Percentiles rank a stretch among this genome's conserved stretches.
Conservation (phyloP, 2,113 vertebrate genomes). For the Dipodomys spectabilis region DNA sequence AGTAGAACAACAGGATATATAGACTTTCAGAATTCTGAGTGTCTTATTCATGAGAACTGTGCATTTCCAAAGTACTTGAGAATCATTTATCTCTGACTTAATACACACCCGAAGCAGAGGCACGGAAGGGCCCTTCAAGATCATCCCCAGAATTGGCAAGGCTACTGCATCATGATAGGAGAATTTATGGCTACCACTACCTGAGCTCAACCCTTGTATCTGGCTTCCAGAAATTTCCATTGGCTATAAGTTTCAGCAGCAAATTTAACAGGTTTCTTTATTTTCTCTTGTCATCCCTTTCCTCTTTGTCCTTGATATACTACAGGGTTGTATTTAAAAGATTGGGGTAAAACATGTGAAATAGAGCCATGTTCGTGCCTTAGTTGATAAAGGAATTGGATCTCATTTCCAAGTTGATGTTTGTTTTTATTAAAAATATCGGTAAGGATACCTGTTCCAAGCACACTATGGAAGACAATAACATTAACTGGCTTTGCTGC, state of each 20-base stretch:
- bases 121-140: slow-evolving; percentile 18
- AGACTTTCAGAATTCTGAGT: not conserved
- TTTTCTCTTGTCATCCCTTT: not conserved
- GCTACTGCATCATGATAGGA: not conserved
- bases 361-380: slow-evolving; percentile 66
- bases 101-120: not conserved
- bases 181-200: not conserved
- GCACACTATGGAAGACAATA: slow-evolving; percentile 82
- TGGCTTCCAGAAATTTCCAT: not conserved
- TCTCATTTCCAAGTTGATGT: slow-evolving; percentile 85
- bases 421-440: slow-evolving; percentile 88
- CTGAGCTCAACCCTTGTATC: not conserved
- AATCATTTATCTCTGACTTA: slow-evolving; percentile 28
- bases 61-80: slow-evolving; percentile 6
- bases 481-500: slow-evolving; percentile 84
- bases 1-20: not conserved
- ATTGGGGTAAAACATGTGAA: slow-evolving; percentile 61
- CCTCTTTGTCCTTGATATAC: slow-evolving; percentile 41
- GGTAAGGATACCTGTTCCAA: slow-evolving; percentile 82
- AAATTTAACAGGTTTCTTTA: slow-evolving; percentile 19
- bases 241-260: slow-evolving; percentile 4
- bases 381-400: slow-evolving; percentile 82
- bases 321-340: slow-evolving; percentile 48
- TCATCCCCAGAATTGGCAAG: not conserved
- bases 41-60: not conserved